phyloP scores from a whole-genome alignment of 2,797 vertebrate genomes.

The Helarctos malayanus region DNA sequence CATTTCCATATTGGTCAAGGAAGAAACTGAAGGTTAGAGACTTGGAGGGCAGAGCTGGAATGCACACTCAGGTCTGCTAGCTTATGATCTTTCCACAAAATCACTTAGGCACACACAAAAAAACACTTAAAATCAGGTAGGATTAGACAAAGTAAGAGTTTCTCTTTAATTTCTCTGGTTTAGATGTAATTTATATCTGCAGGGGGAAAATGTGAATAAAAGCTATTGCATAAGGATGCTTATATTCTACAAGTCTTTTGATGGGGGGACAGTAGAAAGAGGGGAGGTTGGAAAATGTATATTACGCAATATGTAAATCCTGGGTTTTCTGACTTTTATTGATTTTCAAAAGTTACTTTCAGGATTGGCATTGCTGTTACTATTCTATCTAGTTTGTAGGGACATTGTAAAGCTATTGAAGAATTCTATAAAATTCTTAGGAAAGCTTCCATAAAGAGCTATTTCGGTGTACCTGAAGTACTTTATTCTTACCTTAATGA shows the following conservation, averaged over 20 bases:
- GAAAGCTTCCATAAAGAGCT: slow-evolving; percentile 19
- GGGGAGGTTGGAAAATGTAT: neutral
- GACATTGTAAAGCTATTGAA: neutral
- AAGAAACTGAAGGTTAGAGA: slow-evolving; percentile 7
- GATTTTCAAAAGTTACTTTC: slow-evolving; percentile 65
- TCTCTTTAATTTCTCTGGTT: slow-evolving; percentile 42
- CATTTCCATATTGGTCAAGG: neutral
- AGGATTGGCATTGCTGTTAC: slow-evolving; percentile 14
- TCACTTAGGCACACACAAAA: slow-evolving; percentile 41
- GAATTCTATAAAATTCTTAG: slow-evolving; percentile 30
- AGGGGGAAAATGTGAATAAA: neutral
- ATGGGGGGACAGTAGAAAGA: slow-evolving; percentile 15
- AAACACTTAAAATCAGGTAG: neutral
- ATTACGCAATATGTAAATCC: neutral
- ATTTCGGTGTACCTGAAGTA: slow-evolving; percentile 32
- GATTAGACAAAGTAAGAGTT: slow-evolving; percentile 34
- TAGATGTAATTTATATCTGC: neutral
- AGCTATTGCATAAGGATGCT: neutral
- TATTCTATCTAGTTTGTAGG: slow-evolving; percentile 12
- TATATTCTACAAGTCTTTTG: slow-evolving; percentile 22
- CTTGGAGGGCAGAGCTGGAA: neutral
- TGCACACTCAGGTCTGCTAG: neutral
- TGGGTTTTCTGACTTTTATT: neutral
- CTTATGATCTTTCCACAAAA: neutral
- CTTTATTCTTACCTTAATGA: slow-evolving; percentile 53